phyloP scores from a whole-genome alignment of 2,797 vertebrate species.

The Peromyscus melanophrys region DNA sequence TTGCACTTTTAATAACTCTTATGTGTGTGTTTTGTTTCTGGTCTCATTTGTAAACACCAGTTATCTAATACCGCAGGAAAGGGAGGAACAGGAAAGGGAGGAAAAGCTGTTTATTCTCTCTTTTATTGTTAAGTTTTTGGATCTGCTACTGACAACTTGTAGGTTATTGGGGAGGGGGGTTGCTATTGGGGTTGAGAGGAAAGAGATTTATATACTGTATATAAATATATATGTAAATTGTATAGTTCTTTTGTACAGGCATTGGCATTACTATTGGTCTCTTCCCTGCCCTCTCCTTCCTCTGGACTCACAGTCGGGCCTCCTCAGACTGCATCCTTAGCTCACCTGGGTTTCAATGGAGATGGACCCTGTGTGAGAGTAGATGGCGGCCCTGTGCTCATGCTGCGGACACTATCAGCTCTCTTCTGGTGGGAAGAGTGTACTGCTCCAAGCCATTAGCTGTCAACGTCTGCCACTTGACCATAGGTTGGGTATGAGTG shows the following conservation, averaged over 20 bases:
- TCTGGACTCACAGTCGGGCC: not conserved
- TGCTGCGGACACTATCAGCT: not conserved
- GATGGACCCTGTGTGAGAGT: too few relatives aligned
- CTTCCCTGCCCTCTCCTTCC: not conserved
- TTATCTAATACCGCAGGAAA: slow-evolving; percentile 84
- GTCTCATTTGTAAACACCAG: slow-evolving; percentile 86
- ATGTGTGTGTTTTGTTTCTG: slow-evolving; percentile 83
- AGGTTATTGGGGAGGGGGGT: slow-evolving; percentile 83
- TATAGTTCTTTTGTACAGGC: slow-evolving; percentile 92
- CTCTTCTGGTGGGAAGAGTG: not conserved
- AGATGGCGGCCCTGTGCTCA: not conserved
- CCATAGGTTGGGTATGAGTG: not conserved
- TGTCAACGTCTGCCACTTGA: not conserved
- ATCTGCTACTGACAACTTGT: slow-evolving; percentile 91
- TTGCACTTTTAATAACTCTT: slow-evolving; percentile 91
- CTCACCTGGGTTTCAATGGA: not conserved
- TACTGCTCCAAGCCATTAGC: not conserved
- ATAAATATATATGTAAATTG: slow-evolving; percentile 94
- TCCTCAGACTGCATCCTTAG: not conserved
- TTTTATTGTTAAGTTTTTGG: slow-evolving; percentile 81
- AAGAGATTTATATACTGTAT: slow-evolving; percentile 92
- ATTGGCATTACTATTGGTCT: slow-evolving; percentile 85
- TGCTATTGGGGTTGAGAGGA: slow-evolving; percentile 85
- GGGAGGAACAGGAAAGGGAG: slow-evolving; percentile 84
- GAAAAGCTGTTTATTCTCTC: slow-evolving; percentile 72